A percentile compares a stretch with the other conserved stretches of the same genome.
Evolutionary conservation across 1,140 invertebrate species (phyloP).

Genomic region (Microplitis mediator): DNA sequence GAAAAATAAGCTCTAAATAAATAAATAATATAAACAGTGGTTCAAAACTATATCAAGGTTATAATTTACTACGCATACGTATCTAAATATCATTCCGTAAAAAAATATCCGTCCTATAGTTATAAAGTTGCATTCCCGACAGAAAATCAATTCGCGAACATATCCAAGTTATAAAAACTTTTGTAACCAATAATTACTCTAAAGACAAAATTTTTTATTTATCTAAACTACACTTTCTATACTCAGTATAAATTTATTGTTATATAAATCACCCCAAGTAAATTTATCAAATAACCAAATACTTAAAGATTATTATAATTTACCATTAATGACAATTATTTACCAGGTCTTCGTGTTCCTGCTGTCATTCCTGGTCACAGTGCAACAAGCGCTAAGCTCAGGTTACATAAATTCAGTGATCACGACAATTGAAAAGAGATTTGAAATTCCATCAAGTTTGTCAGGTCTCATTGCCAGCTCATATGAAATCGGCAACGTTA

Average conservation of each 20-base stretch:
- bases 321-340: too few species aligned
- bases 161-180: not conserved
- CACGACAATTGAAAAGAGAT: constrained; percentile 95
- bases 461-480: constrained; percentile 91
- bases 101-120: constrained; percentile 1
- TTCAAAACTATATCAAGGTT: not conserved
- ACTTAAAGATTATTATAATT: too few species aligned
- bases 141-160: constrained; percentile 6
- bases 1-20: too few species aligned
- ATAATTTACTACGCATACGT: not conserved
- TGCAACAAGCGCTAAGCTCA: constrained; percentile 88
- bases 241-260: too few species aligned
- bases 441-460: constrained; percentile 92
- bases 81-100: too few species aligned
- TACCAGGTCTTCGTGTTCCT: constrained; percentile 87
- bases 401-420: constrained; percentile 95
- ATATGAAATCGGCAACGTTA: constrained; percentile 94
- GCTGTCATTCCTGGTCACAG: constrained; percentile 87
- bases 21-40: too few species aligned
- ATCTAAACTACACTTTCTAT: too few species aligned
- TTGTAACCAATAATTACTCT: not conserved
- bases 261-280: too few species aligned
- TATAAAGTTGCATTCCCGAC: not conserved
- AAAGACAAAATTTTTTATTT: too few species aligned
- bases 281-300: too few species aligned